Percentiles rank a stretch among this genome's conserved stretches.
These are phyloP conservation scores for Parauchenoglanis punctatus DNA, from an alignment of 2,797 vertebrate genomes.

Conservation along the genomic window DNA sequence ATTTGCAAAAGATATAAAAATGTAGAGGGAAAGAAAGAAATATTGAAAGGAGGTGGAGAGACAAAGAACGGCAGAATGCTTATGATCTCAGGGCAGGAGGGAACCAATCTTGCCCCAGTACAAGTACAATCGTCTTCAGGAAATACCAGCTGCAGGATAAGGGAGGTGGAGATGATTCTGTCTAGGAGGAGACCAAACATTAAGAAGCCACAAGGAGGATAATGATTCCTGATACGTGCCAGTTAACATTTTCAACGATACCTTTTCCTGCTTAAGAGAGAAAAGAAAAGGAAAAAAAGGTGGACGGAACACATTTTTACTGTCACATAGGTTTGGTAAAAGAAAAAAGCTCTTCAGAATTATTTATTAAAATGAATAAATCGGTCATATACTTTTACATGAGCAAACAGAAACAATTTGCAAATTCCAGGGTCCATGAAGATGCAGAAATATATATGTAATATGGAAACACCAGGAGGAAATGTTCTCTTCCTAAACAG, in stretches of 20 bases:
- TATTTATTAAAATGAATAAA: neutral
- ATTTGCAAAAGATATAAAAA: conserved; percentile 12
- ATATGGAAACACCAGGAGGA: neutral
- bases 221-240: conserved; percentile 9
- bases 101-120: conserved; percentile 19
- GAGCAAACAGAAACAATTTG: neutral
- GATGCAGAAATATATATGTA: neutral
- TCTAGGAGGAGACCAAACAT: conserved; percentile 5
- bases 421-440: neutral
- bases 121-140: conserved; percentile 49
- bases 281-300: neutral
- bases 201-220: neutral
- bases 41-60: neutral
- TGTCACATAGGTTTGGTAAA: neutral
- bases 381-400: neutral
- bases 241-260: neutral
- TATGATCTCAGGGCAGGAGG: conserved; percentile 17
- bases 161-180: conserved; percentile 22
- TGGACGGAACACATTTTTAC: neutral
- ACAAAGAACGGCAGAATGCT: conserved; percentile 24
- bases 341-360: neutral
- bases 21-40: conserved; percentile 15
- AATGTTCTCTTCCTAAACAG: neutral
- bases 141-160: conserved; percentile 60
- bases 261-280: neutral